phyloP scores from a whole-genome alignment of 2,797 vertebrate genomes.

The Melanotaenia pygmaea region DNA sequence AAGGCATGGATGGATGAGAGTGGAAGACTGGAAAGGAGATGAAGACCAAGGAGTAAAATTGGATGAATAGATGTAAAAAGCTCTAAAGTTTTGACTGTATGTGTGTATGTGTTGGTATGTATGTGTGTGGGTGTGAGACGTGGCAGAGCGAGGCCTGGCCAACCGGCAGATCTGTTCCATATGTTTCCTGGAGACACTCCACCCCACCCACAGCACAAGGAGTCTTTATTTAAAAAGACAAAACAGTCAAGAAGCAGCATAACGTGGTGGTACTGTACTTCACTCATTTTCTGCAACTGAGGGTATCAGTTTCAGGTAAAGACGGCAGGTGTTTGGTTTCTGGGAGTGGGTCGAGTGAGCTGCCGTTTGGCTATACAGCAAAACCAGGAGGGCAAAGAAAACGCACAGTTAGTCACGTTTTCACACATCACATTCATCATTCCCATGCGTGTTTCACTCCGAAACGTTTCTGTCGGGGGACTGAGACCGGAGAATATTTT shows the following conservation, averaged over 20 bases:
- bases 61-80: slow-evolving; percentile 48
- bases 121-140: slow-evolving; percentile 82
- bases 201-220: slow-evolving; percentile 43
- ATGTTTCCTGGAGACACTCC: slow-evolving; percentile 89
- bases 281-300: slow-evolving; percentile 10
- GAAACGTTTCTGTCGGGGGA: background rate
- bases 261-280: background rate
- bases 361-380: slow-evolving; percentile 41
- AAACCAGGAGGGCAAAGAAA: slow-evolving; percentile 42
- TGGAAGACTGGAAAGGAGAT: background rate
- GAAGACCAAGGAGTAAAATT: slow-evolving; percentile 20
- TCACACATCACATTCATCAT: slow-evolving; percentile 42
- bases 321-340: slow-evolving; percentile 51
- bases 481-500: background rate
- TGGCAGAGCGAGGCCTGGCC: slow-evolving; percentile 88
- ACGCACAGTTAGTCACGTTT: slow-evolving; percentile 27
- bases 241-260: slow-evolving; percentile 36
- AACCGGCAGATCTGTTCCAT: slow-evolving; percentile 93
- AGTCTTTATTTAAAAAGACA: slow-evolving; percentile 63
- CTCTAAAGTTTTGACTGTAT: slow-evolving; percentile 26
- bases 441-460: slow-evolving; percentile 4
- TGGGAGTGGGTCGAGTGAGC: slow-evolving; percentile 27
- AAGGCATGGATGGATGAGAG: slow-evolving; percentile 7
- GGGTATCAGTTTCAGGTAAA: slow-evolving; percentile 38
- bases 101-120: slow-evolving; percentile 16